Conservation (phyloP, 2,888 invertebrate species). For the Leptopilina drosophilae region DNA sequence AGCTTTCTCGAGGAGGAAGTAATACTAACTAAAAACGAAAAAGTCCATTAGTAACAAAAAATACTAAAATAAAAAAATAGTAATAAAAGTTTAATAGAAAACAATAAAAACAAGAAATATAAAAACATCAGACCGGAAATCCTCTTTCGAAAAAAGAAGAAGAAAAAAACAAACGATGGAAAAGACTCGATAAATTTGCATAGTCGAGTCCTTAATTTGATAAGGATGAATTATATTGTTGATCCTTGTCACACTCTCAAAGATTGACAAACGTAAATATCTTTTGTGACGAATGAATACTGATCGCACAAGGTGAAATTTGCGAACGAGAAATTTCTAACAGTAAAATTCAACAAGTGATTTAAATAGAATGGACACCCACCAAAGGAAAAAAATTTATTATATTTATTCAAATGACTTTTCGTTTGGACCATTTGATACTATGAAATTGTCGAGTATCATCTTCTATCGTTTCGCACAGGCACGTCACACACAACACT, state of each 20-base stretch:
- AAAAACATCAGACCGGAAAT: no score
- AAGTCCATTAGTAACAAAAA: no score
- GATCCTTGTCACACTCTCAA: neutral
- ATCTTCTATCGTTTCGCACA: neutral
- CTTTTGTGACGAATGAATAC: neutral
- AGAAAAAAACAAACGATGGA: no score
- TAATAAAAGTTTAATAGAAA: no score
- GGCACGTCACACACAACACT: neutral
- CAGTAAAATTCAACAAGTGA: conserved; percentile 13
- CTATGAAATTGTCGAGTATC: neutral
- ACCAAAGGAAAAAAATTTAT: conserved; percentile 1
- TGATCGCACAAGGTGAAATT: neutral
- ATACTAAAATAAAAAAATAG: no score
- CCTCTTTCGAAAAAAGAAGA: no score
- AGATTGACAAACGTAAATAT: neutral
- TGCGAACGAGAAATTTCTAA: conserved; percentile 20
- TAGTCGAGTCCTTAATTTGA: neutral
- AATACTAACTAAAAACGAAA: no score
- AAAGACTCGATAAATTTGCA: no score
- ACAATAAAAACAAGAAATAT: no score
- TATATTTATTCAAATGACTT: conserved; percentile 20
- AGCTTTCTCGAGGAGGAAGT: no score
- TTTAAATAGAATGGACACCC: neutral
- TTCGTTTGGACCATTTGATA: neutral
- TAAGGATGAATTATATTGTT: neutral